A percentile compares a stretch with the other conserved stretches of the same genome.
Evolutionary conservation across 1,140 invertebrate genomes (phyloP).

Genomic region (Archivesica marissinica): DNA sequence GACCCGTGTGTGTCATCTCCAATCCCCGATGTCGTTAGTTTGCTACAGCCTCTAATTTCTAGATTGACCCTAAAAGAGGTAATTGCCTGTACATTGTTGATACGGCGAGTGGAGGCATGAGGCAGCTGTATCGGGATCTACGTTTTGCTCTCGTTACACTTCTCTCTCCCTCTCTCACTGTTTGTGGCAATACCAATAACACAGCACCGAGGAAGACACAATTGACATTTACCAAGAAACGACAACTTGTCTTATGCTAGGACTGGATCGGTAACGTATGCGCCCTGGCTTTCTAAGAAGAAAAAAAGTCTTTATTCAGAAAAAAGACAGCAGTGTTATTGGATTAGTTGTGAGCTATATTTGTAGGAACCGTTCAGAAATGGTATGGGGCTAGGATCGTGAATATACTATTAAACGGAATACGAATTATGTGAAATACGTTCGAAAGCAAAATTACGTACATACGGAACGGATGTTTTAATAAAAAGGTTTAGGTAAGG

Average conservation of each 20-base stretch:
- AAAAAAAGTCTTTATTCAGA: slow-evolving; percentile 9
- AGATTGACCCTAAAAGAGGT: not conserved
- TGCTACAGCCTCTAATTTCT: not conserved
- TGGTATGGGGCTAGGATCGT: not conserved
- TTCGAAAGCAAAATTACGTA: not conserved
- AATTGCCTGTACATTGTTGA: not conserved
- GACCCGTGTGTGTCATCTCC: not conserved
- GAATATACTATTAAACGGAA: not conserved
- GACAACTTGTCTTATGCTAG: not conserved
- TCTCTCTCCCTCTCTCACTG: not conserved
- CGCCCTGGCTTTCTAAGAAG: not conserved
- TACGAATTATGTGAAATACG: not conserved
- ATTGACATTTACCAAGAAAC: not conserved
- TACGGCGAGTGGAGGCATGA: not conserved
- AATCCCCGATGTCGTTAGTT: not conserved
- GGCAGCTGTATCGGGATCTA: not conserved
- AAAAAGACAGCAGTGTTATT: not conserved
- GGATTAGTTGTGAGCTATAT: not conserved
- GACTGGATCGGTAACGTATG: not conserved
- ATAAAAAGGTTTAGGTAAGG: not conserved
- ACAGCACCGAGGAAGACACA: not conserved
- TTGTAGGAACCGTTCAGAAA: not conserved
- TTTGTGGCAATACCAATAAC: not conserved
- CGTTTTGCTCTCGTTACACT: not conserved
- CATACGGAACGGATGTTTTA: too few relatives aligned